phyloP scores from a whole-genome alignment of 2,888 invertebrate species.

The Brassicogethes aeneus region DNA sequence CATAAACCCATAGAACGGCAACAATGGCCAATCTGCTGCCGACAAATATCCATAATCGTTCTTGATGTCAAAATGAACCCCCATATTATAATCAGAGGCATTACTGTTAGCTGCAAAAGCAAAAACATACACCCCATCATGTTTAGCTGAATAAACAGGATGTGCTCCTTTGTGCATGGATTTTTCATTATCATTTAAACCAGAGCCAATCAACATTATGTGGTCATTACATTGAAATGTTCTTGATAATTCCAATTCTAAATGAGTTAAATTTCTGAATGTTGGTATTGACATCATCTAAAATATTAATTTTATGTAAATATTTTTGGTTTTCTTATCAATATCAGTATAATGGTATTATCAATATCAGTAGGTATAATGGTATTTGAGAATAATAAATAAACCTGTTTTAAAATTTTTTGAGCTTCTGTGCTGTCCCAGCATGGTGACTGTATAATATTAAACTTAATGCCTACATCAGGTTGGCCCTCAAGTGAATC shows the following conservation, averaged over 20 bases:
- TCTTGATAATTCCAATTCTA: conserved; percentile 15
- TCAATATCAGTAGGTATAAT: too few species aligned
- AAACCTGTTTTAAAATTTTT: conserved; percentile 1
- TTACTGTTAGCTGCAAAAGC: conserved; percentile 43
- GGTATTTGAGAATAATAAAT: background rate
- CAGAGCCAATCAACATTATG: conserved; percentile 29
- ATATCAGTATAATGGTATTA: too few species aligned
- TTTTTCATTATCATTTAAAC: conserved; percentile 26
- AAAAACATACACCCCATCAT: conserved; percentile 67
- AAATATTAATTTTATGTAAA: too few species aligned
- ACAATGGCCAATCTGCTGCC: conserved; percentile 80
- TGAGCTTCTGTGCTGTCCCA: conserved; percentile 44
- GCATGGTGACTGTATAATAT: conserved; percentile 46
- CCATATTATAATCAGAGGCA: conserved; percentile 45
- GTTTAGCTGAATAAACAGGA: conserved; percentile 49
- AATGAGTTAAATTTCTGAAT: conserved; percentile 4
- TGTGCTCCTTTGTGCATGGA: conserved; percentile 11
- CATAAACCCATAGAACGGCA: conserved; percentile 87
- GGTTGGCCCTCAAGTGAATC: conserved; percentile 1
- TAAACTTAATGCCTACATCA: background rate
- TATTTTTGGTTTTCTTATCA: too few species aligned
- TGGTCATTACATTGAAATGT: conserved; percentile 33
- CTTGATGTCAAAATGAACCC: conserved; percentile 62
- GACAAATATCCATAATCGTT: conserved; percentile 76
- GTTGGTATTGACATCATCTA: conserved; percentile 6